phyloP scores from a whole-genome alignment of 2,888 invertebrate species.

The Sicus ferrugineus region DNA sequence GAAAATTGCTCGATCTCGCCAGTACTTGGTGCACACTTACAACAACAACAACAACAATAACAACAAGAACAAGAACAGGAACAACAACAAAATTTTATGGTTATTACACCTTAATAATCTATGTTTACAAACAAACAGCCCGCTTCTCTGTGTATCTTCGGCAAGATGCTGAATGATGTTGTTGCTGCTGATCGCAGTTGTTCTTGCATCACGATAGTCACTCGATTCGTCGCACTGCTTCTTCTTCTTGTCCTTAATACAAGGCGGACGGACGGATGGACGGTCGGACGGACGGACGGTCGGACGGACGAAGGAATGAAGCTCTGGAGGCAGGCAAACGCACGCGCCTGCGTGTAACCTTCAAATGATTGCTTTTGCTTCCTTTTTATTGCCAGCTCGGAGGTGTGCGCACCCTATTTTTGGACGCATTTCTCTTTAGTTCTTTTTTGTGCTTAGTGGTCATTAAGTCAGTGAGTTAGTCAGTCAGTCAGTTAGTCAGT shows the following conservation, averaged over 20 bases:
- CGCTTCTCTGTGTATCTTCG: conserved; percentile 40
- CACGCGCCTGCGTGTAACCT: conserved; percentile 21
- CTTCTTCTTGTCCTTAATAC: too few relatives aligned
- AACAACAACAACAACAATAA: conserved; percentile 6
- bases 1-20: conserved; percentile 23
- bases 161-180: too few relatives aligned
- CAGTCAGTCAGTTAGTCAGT: conserved; percentile 13
- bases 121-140: conserved; percentile 60
- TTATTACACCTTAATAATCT: conserved; percentile 61
- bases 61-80: conserved; percentile 28
- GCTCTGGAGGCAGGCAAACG: conserved; percentile 23
- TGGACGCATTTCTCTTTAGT: conserved; percentile 3
- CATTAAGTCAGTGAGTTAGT: conserved; percentile 26
- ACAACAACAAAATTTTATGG: conserved; percentile 58
- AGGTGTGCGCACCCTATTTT: conserved; percentile 28
- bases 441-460: conserved; percentile 2
- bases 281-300: neutral
- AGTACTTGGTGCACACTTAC: neutral
- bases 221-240: too few relatives aligned
- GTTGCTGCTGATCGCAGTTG: too few relatives aligned
- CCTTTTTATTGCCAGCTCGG: conserved; percentile 41
- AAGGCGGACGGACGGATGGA: neutral
- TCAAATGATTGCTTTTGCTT: conserved; percentile 30
- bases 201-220: neutral
- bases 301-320: neutral